phyloP scores from a whole-genome alignment of 2,888 invertebrate genomes.

The Orchestes rusci region DNA sequence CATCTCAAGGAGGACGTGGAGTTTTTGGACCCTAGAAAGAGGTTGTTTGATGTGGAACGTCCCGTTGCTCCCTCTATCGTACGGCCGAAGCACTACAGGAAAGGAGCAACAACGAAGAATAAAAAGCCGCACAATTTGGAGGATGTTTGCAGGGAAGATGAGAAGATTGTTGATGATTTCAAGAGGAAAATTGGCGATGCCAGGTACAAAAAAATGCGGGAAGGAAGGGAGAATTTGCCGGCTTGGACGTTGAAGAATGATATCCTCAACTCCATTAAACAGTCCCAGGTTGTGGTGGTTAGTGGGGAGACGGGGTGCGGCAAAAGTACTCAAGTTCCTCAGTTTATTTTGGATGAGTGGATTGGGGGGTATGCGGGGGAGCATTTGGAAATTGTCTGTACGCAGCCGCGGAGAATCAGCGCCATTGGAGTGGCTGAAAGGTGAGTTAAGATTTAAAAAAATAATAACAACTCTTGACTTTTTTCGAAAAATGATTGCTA shows the following conservation, averaged over 20 bases:
- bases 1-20: slow-evolving; percentile 54
- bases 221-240: slow-evolving; percentile 57
- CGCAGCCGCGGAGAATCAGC: slow-evolving; percentile 86
- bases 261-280: slow-evolving; percentile 58
- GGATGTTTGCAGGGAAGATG: slow-evolving; percentile 55
- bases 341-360: slow-evolving; percentile 87
- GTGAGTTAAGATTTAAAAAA: too few species aligned
- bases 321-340: slow-evolving; percentile 75
- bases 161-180: slow-evolving; percentile 55
- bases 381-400: slow-evolving; percentile 81
- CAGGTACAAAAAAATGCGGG: slow-evolving; percentile 61
- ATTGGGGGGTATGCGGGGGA: slow-evolving; percentile 50
- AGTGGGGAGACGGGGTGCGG: slow-evolving; percentile 83
- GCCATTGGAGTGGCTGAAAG: slow-evolving; percentile 89
- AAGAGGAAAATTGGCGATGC: slow-evolving; percentile 51
- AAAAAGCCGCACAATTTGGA: slow-evolving; percentile 49
- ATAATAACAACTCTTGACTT: background rate
- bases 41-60: slow-evolving; percentile 37
- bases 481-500: too few species aligned
- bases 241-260: slow-evolving; percentile 65
- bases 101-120: slow-evolving; percentile 51
- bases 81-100: slow-evolving; percentile 59
- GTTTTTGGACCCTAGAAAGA: slow-evolving; percentile 53
- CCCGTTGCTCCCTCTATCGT: slow-evolving; percentile 31
- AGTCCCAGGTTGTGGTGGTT: slow-evolving; percentile 59